These are phyloP conservation scores for Cettia cetti DNA, from an alignment of 2,113 vertebrate species.

Conservation along the genomic window DNA sequence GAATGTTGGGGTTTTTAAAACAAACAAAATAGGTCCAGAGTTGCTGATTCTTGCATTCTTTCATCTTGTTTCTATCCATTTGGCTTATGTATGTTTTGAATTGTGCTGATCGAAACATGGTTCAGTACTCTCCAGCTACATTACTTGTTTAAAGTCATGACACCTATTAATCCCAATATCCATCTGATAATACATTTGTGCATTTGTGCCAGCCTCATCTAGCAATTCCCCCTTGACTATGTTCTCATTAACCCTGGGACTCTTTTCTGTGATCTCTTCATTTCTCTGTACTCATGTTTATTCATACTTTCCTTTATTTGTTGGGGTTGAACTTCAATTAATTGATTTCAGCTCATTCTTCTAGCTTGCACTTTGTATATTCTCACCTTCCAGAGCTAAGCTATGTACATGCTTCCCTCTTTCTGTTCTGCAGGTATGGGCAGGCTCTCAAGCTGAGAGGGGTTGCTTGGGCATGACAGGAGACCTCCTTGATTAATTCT, in stretches of 20 bases:
- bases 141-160: background rate
- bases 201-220: background rate
- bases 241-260: slow-evolving; percentile 7
- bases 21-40: background rate
- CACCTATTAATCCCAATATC: slow-evolving; percentile 23
- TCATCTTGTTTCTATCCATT: background rate
- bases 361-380: background rate
- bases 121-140: background rate
- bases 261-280: background rate
- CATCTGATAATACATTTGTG: background rate
- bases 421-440: background rate
- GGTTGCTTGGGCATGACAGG: background rate
- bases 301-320: slow-evolving; percentile 29
- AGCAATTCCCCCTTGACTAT: background rate
- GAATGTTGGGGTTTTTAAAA: background rate
- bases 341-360: background rate
- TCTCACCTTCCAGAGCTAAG: background rate
- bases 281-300: slow-evolving; percentile 33
- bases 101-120: background rate
- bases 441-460: background rate
- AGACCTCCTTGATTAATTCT: background rate
- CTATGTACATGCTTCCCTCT: background rate
- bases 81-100: background rate
- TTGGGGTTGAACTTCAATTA: background rate
- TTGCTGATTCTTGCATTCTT: background rate